Base-by-base conservation (phyloP, 2,888 invertebrate genomes). In the Phytoseiulus persimilis region DNA sequence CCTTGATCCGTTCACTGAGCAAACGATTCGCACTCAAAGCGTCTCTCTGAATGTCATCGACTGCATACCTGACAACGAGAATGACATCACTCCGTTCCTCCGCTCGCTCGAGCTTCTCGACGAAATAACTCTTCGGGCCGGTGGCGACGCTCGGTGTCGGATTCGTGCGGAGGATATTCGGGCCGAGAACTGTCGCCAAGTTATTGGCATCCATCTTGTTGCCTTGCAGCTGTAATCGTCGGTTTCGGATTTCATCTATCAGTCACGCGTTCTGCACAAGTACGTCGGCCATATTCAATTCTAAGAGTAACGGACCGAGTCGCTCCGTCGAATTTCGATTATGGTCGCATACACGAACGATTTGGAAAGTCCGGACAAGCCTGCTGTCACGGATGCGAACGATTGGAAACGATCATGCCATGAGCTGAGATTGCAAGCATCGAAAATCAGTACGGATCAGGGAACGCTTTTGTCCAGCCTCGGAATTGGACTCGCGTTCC, bases 171-270 rank as follows among this genome's bases (percentile, higher is more conserved):
- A 98, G 94, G 92, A 98, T 96, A 92, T 97, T 98, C 0, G 98
- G 98, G 0, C 98, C 98, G 93, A 98, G 97, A 83, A 98, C 92
- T 0, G 97, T 98, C 0, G 98, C 98, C 91, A 98, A 93, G 93
- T 98, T 98, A 90, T 95, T 95, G 87, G 96, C 95, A 93, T 97
- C 96, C 98, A 98, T 98, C 94, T 96, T 97, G 93, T 98, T 98
- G 0, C 98, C 98, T 28, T 95, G 93, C 89, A 95, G 94, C 95
- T 94, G 91, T 11, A 91, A 91, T 65, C 65, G 18, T 23, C 28
- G 23, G 28, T 1, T 65, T 65, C 65, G 28, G 65, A 65, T 23
- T 18, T 11, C 46, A 46, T 46, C 46, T 14, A 46, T 46, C 46
- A n/a, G n/a, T n/a, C n/a, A n/a, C n/a, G n/a, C n/a, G n/a, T n/a